Evolutionary conservation across 2,888 invertebrate species (phyloP).

Genomic region (Tineola bisselliella): DNA sequence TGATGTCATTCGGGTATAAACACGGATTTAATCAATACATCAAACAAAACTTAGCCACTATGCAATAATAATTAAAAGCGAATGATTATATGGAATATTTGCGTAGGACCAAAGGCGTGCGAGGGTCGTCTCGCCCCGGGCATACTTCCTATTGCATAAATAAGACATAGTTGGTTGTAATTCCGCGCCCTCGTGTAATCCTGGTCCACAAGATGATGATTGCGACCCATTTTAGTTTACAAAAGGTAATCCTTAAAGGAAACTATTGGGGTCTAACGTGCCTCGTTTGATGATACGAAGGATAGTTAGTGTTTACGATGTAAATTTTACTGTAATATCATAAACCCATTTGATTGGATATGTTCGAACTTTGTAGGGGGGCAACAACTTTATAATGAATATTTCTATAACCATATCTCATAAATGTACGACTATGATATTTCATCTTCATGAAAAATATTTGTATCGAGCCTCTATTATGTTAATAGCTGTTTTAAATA

Average conservation of each 20-base stretch:
- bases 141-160: slow-evolving; percentile 28
- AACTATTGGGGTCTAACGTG: slow-evolving; percentile 55
- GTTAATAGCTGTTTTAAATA: neutral
- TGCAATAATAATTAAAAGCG: slow-evolving; percentile 67
- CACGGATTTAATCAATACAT: slow-evolving; percentile 66
- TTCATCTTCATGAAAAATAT: no score
- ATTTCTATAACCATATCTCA: neutral
- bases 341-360: slow-evolving; percentile 63
- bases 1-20: slow-evolving; percentile 51
- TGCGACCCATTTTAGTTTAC: slow-evolving; percentile 65
- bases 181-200: slow-evolving; percentile 50
- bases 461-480: neutral
- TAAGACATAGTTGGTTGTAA: slow-evolving; percentile 32
- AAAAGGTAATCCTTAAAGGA: slow-evolving; percentile 64
- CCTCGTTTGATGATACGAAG: slow-evolving; percentile 17
- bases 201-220: slow-evolving; percentile 61
- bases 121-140: slow-evolving; percentile 37
- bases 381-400: slow-evolving; percentile 33
- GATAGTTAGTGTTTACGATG: slow-evolving; percentile 61
- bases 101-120: slow-evolving; percentile 52
- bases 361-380: slow-evolving; percentile 45
- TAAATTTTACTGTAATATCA: slow-evolving; percentile 63
- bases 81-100: slow-evolving; percentile 65
- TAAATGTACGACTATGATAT: neutral
- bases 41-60: slow-evolving; percentile 61